Conservation (phyloP, 2,888 invertebrate genomes). For the Steinernema hermaphroditum region DNA sequence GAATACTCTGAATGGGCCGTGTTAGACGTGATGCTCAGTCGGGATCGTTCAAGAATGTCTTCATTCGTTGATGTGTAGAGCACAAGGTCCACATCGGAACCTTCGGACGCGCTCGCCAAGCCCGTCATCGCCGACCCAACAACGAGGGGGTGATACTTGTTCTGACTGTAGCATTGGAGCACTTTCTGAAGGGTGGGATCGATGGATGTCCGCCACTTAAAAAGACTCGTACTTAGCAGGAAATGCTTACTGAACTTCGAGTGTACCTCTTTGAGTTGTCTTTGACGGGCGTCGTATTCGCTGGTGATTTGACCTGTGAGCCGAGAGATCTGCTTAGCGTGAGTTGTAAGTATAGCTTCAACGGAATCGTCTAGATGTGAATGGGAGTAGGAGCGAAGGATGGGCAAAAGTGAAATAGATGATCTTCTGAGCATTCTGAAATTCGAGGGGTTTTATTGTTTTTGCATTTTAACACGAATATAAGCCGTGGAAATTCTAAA, state of each 20-base stretch:
- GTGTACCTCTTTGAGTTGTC: neutral
- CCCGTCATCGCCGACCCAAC: conserved; percentile 4
- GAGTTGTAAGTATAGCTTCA: neutral
- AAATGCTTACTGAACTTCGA: neutral
- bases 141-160: neutral
- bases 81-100: neutral
- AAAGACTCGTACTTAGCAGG: neutral
- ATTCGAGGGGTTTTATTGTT: too few relatives aligned
- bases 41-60: neutral
- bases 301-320: neutral
- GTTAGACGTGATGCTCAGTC: neutral
- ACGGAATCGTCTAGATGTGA: neutral
- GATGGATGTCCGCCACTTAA: neutral
- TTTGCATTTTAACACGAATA: too few relatives aligned
- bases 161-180: neutral
- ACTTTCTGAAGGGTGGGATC: neutral
- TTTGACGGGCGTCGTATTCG: neutral
- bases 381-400: too few relatives aligned
- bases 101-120: neutral
- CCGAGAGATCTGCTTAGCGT: neutral
- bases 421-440: too few relatives aligned
- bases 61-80: neutral
- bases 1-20: neutral
- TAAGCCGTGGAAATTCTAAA: too few relatives aligned
- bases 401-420: too few relatives aligned